phyloP scores from a whole-genome alignment of 2,888 invertebrate genomes.

The Pseudolycoriella hygida region DNA sequence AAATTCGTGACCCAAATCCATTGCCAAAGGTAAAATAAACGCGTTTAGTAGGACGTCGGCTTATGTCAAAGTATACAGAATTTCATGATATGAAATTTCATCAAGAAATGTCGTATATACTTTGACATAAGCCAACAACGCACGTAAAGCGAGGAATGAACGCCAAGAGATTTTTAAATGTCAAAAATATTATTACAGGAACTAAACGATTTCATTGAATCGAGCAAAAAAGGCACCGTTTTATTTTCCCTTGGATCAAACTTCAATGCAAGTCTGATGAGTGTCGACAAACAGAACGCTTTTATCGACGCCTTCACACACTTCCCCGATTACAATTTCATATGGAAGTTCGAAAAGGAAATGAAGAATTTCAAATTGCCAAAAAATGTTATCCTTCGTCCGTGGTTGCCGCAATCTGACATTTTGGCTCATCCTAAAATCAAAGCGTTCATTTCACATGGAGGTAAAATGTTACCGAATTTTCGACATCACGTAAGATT shows the following conservation, averaged over 20 bases:
- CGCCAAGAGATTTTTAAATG: too few relatives aligned
- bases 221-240: slow-evolving; percentile 19
- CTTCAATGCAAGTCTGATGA: slow-evolving; percentile 13
- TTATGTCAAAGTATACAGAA: too few relatives aligned
- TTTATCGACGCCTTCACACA: slow-evolving; percentile 17
- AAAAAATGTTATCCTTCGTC: slow-evolving; percentile 26
- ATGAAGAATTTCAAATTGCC: slow-evolving; percentile 17
- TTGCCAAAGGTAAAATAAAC: slow-evolving; percentile 12
- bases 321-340: slow-evolving; percentile 20
- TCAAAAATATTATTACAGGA: too few relatives aligned
- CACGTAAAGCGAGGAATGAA: too few relatives aligned
- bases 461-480: too few relatives aligned
- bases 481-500: too few relatives aligned
- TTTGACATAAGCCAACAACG: too few relatives aligned
- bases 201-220: slow-evolving; percentile 17
- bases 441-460: slow-evolving; percentile 20
- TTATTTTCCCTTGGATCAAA: slow-evolving; percentile 22
- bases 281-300: slow-evolving; percentile 11
- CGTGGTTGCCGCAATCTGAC: slow-evolving; percentile 35
- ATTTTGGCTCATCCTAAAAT: slow-evolving; percentile 22
- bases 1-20: slow-evolving; percentile 17
- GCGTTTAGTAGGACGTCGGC: too few relatives aligned
- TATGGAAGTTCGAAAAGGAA: slow-evolving; percentile 23
- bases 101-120: too few relatives aligned
- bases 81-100: too few relatives aligned